Evolutionary conservation across 2,797 vertebrate species (phyloP).

Genomic region (Buphagus erythrorhynchus): DNA sequence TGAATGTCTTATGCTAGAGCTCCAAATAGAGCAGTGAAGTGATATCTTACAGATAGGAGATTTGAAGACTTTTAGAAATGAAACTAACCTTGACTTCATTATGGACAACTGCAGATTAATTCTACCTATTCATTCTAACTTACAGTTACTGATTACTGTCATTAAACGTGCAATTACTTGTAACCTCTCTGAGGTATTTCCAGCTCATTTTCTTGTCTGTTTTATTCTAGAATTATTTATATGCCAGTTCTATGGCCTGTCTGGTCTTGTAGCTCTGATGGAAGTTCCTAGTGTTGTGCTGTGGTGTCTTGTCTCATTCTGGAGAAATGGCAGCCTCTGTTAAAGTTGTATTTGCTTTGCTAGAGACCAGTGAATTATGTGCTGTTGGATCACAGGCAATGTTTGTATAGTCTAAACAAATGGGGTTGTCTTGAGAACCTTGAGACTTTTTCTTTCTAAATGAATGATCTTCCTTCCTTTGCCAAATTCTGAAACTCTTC

Average conservation of each 20-base stretch:
- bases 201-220: not conserved
- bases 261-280: not conserved
- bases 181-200: not conserved
- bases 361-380: constrained; percentile 11
- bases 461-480: constrained; percentile 67
- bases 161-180: not conserved
- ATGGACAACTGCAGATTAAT: not conserved
- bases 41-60: not conserved
- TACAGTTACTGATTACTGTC: not conserved
- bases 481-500: constrained; percentile 69
- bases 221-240: not conserved
- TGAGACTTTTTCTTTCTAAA: constrained; percentile 48
- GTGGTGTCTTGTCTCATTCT: not conserved
- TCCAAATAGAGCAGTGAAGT: not conserved
- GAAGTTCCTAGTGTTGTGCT: not conserved
- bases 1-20: not conserved
- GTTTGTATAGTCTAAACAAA: constrained; percentile 71
- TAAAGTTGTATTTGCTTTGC: constrained; percentile 35
- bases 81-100: not conserved
- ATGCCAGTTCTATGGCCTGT: not conserved
- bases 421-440: constrained; percentile 53
- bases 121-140: not conserved
- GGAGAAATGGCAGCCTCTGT: not conserved
- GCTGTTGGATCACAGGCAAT: constrained; percentile 41
- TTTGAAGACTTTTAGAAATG: not conserved